phyloP scores from a whole-genome alignment of 1,140 invertebrate genomes.

The Limonius californicus region DNA sequence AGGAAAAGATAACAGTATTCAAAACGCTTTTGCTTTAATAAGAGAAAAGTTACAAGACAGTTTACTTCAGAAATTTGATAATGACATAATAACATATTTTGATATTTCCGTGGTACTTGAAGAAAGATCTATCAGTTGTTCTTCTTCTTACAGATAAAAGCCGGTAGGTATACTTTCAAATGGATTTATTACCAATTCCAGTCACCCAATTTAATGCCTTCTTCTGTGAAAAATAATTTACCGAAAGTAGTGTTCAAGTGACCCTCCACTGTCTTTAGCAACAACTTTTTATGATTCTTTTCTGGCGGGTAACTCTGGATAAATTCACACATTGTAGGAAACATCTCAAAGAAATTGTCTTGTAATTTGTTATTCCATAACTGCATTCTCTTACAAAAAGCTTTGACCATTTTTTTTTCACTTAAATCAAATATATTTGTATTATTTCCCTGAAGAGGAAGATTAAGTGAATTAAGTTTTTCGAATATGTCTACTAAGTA shows the following conservation, averaged over 20 bases:
- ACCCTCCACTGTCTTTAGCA: not conserved
- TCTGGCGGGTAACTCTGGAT: conserved; percentile 7
- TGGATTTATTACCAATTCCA: conserved; percentile 17
- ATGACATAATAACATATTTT: not conserved
- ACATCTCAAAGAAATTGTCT: conserved; percentile 12
- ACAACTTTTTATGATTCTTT: conserved; percentile 3
- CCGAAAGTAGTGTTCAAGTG: not conserved
- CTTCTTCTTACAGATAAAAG: not conserved
- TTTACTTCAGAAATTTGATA: not conserved
- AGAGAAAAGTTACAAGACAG: not conserved
- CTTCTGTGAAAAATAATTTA: conserved; percentile 3
- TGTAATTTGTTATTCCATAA: conserved; percentile 18
- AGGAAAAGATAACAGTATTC: conserved; percentile 9
- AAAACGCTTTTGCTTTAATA: conserved; percentile 16
- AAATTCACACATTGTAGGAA: conserved; percentile 12
- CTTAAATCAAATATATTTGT: conserved; percentile 15
- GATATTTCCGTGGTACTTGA: conserved; percentile 3
- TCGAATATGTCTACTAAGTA: conserved; percentile 7
- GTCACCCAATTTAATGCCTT: conserved; percentile 8
- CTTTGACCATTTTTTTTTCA: not conserved
- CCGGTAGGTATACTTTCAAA: conserved; percentile 12
- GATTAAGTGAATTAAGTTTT: conserved; percentile 9
- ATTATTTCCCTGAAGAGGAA: conserved; percentile 8
- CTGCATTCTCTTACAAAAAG: conserved; percentile 15
- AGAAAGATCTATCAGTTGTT: conserved; percentile 9